Percentiles rank a stretch among this genome's conserved stretches.
Conservation (phyloP, 2,113 vertebrate species). For the Sphyrna mokarran region DNA sequence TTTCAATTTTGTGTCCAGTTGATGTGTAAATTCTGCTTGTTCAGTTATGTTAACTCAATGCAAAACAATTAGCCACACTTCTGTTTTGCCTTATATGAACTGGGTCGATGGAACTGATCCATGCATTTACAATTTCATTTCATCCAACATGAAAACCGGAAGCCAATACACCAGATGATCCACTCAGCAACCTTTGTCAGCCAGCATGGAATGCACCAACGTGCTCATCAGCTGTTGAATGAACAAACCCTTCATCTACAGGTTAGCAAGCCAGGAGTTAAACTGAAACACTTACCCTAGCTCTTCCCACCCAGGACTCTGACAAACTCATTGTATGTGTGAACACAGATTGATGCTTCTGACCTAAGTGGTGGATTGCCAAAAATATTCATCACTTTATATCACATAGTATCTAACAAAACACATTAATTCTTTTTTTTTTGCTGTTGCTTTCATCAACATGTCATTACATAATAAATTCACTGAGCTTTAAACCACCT, state of each 20-base stretch:
- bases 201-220: neutral
- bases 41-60: neutral
- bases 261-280: neutral
- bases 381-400: neutral
- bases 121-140: neutral
- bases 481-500: slow-evolving; percentile 21
- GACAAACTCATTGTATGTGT: neutral
- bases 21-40: neutral
- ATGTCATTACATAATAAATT: slow-evolving; percentile 4
- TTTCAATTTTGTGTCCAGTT: neutral
- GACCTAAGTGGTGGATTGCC: neutral
- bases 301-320: neutral
- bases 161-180: neutral
- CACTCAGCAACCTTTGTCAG: neutral
- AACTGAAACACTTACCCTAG: neutral
- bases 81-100: neutral
- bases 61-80: neutral
- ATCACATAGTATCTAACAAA: neutral
- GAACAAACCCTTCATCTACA: neutral
- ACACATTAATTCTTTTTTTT: neutral
- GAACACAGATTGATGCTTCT: neutral
- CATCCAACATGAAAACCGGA: neutral
- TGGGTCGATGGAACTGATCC: neutral
- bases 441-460: neutral
- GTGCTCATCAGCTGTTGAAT: neutral